Conservation (phyloP, 1,140 invertebrate species). For the Charaxes varanes region DNA sequence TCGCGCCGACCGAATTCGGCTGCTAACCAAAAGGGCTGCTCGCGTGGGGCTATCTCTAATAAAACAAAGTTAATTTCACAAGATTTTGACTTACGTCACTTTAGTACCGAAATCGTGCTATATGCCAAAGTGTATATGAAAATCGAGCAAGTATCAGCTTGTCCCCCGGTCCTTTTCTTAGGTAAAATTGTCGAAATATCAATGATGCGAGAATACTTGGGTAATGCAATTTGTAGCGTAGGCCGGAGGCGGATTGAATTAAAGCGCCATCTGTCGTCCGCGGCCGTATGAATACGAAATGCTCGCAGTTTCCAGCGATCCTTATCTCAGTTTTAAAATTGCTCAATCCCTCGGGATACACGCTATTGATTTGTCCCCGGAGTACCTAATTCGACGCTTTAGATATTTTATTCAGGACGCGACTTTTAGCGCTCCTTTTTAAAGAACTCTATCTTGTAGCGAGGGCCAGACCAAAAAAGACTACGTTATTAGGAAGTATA, state of each 20-base stretch:
- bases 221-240: conserved; percentile 68
- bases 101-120: no score
- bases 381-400: conserved; percentile 54
- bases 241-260: conserved; percentile 68
- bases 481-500: no score
- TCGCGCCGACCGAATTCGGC: no score
- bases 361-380: conserved; percentile 64
- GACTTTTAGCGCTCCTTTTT: conserved; percentile 25
- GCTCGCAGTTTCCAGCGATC: conserved; percentile 61
- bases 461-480: no score
- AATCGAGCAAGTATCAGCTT: neutral
- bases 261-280: conserved; percentile 69
- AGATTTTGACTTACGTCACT: no score
- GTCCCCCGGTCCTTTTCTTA: conserved; percentile 22
- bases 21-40: no score
- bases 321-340: conserved; percentile 74
- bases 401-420: conserved; percentile 48
- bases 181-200: conserved; percentile 64
- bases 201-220: conserved; percentile 69
- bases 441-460: no score
- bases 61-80: no score
- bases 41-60: no score
- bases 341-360: conserved; percentile 55
- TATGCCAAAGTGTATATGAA: no score
- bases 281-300: conserved; percentile 70